A percentile compares a stretch with the other conserved stretches of the same genome.
Evolutionary conservation across 2,113 vertebrate species (phyloP).

Genomic region (Poicephalus meyeri): DNA sequence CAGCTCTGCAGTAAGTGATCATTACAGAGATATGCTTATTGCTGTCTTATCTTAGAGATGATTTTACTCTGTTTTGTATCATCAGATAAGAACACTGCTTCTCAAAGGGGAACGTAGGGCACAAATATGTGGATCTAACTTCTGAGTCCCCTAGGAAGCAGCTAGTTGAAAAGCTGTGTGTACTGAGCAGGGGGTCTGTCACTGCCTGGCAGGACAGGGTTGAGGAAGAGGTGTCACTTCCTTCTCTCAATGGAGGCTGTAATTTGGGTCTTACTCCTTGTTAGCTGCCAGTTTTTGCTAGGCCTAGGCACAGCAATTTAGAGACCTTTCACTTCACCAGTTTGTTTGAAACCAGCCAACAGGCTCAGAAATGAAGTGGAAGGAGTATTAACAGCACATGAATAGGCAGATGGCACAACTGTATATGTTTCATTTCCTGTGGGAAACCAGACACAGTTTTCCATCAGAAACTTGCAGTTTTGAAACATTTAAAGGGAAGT

Average conservation of each 20-base stretch:
- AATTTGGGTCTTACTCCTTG: neutral
- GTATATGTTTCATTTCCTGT: neutral
- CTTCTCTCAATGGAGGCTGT: neutral
- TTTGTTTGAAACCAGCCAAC: neutral
- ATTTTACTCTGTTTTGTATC: neutral
- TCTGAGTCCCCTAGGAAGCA: neutral
- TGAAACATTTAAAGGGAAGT: slow-evolving; percentile 10
- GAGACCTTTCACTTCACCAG: neutral
- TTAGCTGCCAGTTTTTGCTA: neutral
- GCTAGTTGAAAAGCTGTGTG: neutral
- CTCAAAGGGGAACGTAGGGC: neutral
- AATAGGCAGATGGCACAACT: slow-evolving; percentile 28
- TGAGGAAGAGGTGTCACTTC: neutral
- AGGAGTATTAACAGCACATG: slow-evolving; percentile 8
- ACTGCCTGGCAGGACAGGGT: neutral
- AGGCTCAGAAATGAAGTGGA: neutral
- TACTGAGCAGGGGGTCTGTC: neutral
- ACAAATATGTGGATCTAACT: neutral
- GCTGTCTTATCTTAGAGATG: neutral
- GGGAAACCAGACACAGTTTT: neutral
- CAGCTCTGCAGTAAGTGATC: neutral
- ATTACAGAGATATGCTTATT: neutral
- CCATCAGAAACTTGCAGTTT: neutral
- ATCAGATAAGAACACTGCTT: neutral
- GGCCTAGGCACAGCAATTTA: neutral